Base-by-base conservation (phyloP, 2,888 invertebrate genomes). In the Cheilosia vernalis region DNA sequence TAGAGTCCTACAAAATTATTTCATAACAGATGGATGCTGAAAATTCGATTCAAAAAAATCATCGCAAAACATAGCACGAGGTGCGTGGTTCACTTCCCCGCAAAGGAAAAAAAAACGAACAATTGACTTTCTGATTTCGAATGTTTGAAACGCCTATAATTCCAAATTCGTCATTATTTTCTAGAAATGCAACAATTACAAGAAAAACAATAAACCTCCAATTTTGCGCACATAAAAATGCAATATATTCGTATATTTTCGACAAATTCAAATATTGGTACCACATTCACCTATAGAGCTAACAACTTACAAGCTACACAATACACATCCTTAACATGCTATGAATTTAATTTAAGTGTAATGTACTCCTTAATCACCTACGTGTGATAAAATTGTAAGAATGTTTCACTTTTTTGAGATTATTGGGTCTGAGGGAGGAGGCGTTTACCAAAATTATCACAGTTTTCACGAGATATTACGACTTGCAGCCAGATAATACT, bases 371-470 rank as follows among this genome's bases (percentile, higher is more conserved):
- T 51, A 27, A 7, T 21, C 19, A 37, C 19, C 47, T 64, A 21
- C 19, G 42, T 60, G 77, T 77, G 77, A 69, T 61, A 60, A 69
- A 44, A 44, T 77, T 49, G 21, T 58, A 27, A 66, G 74, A 56
- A 42, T 67, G 51, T 13, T 67, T 30, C 10, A 61, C 33, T 67
- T 40, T 37, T 2, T 55, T 47, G 63, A 64, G 55, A 30, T 33
- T 40, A 37, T 47, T 21, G 24, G 40, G 24, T 42, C 27, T 44
- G 42, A 49, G 66, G 60, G 37, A 61, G 33, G 60, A 17, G 58
- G 51, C 40, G 55, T 55, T 19, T 63, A 70, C 27, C 77, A 70
- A 69, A 63, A 42, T 58, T 84, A 85, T 85, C 85, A 85, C 85
- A 85, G 81, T 58, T 42, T 77, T 44, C 61, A 61, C 24, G 40